phyloP scores from a whole-genome alignment of 2,797 vertebrate genomes.

The Phaenicophaeus curvirostris region DNA sequence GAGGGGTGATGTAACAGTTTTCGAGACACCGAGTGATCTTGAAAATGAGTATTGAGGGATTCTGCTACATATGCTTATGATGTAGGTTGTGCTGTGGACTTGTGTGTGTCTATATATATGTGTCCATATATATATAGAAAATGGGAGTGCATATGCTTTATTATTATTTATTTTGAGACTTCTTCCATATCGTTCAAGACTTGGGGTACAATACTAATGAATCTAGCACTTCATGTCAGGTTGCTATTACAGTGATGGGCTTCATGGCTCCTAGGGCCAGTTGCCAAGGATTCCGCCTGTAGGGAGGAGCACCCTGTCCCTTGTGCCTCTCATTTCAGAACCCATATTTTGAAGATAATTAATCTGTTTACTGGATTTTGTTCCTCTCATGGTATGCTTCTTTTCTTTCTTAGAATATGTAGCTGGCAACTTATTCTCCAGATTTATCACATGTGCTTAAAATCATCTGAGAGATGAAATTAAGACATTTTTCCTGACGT shows the following conservation, averaged over 20 bases:
- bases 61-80: not conserved
- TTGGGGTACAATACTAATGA: not conserved
- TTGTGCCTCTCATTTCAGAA: not conserved
- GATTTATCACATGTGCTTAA: not conserved
- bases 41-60: not conserved
- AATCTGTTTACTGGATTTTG: not conserved
- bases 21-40: not conserved
- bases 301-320: not conserved
- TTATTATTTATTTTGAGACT: not conserved
- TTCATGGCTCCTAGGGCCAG: not conserved
- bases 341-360: not conserved
- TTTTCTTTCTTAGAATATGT: not conserved
- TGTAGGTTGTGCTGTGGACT: not conserved
- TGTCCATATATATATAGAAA: not conserved
- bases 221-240: not conserved
- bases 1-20: not conserved
- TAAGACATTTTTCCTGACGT: not conserved
- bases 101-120: too few relatives aligned
- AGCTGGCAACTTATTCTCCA: not conserved
- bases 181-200: not conserved
- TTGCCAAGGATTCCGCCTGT: not conserved
- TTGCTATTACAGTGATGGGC: accelerated
- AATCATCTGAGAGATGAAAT: not conserved
- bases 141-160: not conserved
- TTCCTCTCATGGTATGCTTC: not conserved